Percentiles rank a stretch among this genome's conserved stretches.
phyloP scores from a whole-genome alignment of 2,113 vertebrate genomes.

The Canis aureus region DNA sequence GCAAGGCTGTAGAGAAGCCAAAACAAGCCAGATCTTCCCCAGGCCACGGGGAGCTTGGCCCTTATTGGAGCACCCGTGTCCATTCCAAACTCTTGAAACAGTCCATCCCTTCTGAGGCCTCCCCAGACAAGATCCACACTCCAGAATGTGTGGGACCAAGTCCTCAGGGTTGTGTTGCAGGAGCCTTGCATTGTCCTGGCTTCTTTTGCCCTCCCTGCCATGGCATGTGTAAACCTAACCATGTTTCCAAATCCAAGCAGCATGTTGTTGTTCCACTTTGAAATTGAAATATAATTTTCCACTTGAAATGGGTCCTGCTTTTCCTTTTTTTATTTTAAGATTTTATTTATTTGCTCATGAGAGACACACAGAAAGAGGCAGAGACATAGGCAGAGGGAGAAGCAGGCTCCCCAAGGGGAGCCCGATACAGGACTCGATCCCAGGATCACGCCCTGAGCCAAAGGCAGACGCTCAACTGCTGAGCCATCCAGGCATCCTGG shows the following conservation, averaged over 20 bases:
- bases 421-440: too few species aligned
- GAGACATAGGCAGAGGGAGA: too few species aligned
- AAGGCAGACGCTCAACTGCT: too few species aligned
- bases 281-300: neutral
- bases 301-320: neutral
- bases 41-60: neutral
- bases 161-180: neutral
- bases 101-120: neutral
- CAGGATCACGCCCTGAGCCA: too few species aligned
- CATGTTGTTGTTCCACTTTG: neutral
- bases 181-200: rapidly evolving
- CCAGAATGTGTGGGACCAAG: neutral
- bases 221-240: neutral
- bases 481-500: too few species aligned
- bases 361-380: too few species aligned
- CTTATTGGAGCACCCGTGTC: rapidly evolving
- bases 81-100: neutral
- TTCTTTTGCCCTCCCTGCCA: neutral
- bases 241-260: neutral
- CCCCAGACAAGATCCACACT: neutral
- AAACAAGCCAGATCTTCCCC: neutral
- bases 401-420: too few species aligned
- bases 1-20: neutral
- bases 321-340: too few species aligned
- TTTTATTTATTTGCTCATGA: too few species aligned